Conservation (phyloP, 2,113 vertebrate species). For the Coreoperca whiteheadi region DNA sequence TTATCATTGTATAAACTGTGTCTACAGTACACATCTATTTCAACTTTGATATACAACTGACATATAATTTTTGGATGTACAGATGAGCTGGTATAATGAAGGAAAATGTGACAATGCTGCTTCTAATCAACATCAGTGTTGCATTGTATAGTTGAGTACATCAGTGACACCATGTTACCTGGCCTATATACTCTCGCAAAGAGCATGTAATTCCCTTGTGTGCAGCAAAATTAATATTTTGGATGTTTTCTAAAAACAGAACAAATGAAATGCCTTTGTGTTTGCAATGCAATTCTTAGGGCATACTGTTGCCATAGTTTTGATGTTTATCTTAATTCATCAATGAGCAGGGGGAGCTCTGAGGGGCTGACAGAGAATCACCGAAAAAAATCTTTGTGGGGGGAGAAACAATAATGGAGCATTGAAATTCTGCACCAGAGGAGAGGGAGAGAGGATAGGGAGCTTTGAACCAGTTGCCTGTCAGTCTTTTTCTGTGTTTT, state of each 20-base stretch:
- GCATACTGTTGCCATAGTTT: slow-evolving; percentile 45
- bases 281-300: slow-evolving; percentile 44
- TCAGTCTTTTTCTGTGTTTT: slow-evolving; percentile 79
- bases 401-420: slow-evolving; percentile 45
- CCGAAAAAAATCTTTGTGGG: slow-evolving; percentile 61
- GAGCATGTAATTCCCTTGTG: slow-evolving; percentile 37
- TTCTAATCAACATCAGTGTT: neutral
- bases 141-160: neutral
- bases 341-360: slow-evolving; percentile 56
- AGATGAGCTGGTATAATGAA: neutral
- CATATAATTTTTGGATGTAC: neutral
- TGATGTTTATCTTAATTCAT: slow-evolving; percentile 71
- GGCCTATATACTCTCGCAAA: slow-evolving; percentile 23
- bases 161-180: neutral
- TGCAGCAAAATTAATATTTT: slow-evolving; percentile 31
- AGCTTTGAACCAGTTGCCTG: slow-evolving; percentile 83
- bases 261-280: slow-evolving; percentile 34
- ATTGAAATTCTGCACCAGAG: slow-evolving; percentile 84
- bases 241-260: slow-evolving; percentile 58
- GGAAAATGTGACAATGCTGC: neutral
- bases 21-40: neutral
- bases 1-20: neutral
- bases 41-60: neutral
- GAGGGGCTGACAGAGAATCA: slow-evolving; percentile 67
- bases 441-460: slow-evolving; percentile 68